Evolutionary conservation across 2,113 vertebrate species (phyloP).

Genomic region (Hippocampus guttulatus): DNA sequence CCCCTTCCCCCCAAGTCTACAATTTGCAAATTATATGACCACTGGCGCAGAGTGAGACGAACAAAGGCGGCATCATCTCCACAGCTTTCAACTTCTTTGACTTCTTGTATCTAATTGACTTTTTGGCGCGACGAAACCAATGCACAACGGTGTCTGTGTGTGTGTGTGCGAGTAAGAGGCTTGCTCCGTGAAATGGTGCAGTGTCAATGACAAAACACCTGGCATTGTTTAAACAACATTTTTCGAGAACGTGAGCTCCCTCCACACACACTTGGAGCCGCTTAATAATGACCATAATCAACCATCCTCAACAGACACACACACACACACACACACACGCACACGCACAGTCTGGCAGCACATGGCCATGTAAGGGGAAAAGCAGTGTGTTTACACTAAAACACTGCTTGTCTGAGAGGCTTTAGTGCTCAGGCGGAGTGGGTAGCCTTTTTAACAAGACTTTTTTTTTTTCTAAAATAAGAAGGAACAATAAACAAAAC

Average conservation of each 20-base stretch:
- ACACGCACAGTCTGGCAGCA: slow-evolving; percentile 52
- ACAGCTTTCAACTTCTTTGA: slow-evolving; percentile 4
- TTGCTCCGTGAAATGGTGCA: slow-evolving; percentile 5
- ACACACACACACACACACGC: slow-evolving; percentile 29
- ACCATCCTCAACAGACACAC: slow-evolving; percentile 50
- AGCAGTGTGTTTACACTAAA: slow-evolving; percentile 72
- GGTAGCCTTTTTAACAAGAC: slow-evolving; percentile 62
- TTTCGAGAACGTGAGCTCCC: slow-evolving; percentile 32
- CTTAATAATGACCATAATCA: slow-evolving; percentile 69
- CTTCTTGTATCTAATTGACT: slow-evolving; percentile 17
- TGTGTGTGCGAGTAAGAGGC: neutral
- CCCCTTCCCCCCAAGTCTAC: slow-evolving; percentile 7
- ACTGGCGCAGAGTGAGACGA: slow-evolving; percentile 9
- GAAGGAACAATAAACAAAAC: slow-evolving; percentile 21
- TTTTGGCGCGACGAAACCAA: slow-evolving; percentile 23
- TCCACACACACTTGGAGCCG: slow-evolving; percentile 31
- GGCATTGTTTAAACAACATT: slow-evolving; percentile 43
- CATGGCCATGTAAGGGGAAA: slow-evolving; percentile 77
- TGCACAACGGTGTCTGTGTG: slow-evolving; percentile 8
- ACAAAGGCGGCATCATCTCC: neutral
- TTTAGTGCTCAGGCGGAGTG: slow-evolving; percentile 58
- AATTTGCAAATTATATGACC: slow-evolving; percentile 46
- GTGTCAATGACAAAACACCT: slow-evolving; percentile 42
- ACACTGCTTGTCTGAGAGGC: slow-evolving; percentile 66
- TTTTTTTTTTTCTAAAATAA: slow-evolving; percentile 32